Base-by-base conservation (phyloP, 2,113 vertebrate genomes). In the Electrona antarctica region DNA sequence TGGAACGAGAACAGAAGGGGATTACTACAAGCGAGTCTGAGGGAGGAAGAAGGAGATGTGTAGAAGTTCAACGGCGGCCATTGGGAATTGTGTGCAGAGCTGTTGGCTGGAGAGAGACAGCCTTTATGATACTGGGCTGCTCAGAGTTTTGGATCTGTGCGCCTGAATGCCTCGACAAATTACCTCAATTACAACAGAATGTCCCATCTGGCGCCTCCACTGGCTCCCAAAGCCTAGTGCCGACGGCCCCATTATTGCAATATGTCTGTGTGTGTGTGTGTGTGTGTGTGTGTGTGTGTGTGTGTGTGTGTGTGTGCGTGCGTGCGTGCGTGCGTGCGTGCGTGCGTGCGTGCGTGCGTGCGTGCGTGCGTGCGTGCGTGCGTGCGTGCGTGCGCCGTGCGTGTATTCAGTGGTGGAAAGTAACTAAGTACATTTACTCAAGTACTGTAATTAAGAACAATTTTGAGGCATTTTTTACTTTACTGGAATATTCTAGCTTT, bases 121-220 rank as follows among this genome's bases (percentile, higher is more conserved):
- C 11, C 15, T 68, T 67, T 33, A 61, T 56, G 55, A 70, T 71
- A 70, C 57, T 58, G 33, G 10, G n/a, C 63, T 64, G 52, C 69
- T 69, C 55, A 52, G 49, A 75, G 61, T 41, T 12, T 50, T 64
- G 59, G 60, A 56, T 79, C 50, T 62, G 69, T 67, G 45, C 68
- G 65, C 60, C 47, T 55, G 59, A 63, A 80, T 74, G 64, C 51
- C 49, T 67, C 64, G 45, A 68, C 69, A 82, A 82, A 89, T 82
- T 63, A 84, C 47, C 66, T 68, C 73, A 88, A 77, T 86, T 77
- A 72, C 54, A 73, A 76, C 60, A 74, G 67, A 85, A 77, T 76
- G 76, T 85, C 59, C 66, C 78, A 82, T 85, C 41, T 78, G 79
- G 81, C 63, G 45, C 64, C 80, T 73, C 60, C 28, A 58, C 65